Conservation (phyloP, 1,140 invertebrate species). For the Belonocnema kinseyi region DNA sequence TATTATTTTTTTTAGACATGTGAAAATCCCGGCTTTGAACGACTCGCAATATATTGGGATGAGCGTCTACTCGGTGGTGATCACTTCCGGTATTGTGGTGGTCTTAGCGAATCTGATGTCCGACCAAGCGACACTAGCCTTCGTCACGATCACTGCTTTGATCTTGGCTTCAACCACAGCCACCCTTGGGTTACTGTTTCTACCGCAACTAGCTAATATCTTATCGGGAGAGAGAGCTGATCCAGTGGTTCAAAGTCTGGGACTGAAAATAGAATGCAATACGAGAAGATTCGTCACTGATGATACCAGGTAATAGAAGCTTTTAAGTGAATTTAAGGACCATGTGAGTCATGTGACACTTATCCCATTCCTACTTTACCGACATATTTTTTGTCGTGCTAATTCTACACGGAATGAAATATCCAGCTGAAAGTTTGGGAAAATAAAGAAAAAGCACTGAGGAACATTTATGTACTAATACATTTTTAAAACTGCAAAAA, state of each 20-base stretch:
- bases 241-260: constrained; percentile 90
- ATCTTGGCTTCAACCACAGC: constrained; percentile 91
- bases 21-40: constrained; percentile 97
- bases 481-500: too few species aligned
- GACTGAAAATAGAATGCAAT: constrained; percentile 91
- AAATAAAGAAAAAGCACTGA: too few species aligned
- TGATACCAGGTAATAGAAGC: constrained; percentile 76
- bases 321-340: too few species aligned
- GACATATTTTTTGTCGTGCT: too few species aligned
- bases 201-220: constrained; percentile 88
- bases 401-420: too few species aligned
- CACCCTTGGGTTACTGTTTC: constrained; percentile 89
- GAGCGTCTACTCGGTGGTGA: constrained; percentile 94
- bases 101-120: constrained; percentile 90
- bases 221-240: constrained; percentile 81
- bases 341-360: too few species aligned
- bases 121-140: constrained; percentile 89
- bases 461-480: too few species aligned
- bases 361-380: too few species aligned
- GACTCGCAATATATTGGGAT: constrained; percentile 98
- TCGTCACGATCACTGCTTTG: constrained; percentile 87
- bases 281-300: constrained; percentile 86
- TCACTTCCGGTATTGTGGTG: constrained; percentile 90
- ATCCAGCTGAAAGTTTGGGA: too few species aligned
- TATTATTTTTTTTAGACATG: constrained; percentile 80